Base-by-base conservation (phyloP, 2,113 vertebrate species). In the Trogon surrucura region DNA sequence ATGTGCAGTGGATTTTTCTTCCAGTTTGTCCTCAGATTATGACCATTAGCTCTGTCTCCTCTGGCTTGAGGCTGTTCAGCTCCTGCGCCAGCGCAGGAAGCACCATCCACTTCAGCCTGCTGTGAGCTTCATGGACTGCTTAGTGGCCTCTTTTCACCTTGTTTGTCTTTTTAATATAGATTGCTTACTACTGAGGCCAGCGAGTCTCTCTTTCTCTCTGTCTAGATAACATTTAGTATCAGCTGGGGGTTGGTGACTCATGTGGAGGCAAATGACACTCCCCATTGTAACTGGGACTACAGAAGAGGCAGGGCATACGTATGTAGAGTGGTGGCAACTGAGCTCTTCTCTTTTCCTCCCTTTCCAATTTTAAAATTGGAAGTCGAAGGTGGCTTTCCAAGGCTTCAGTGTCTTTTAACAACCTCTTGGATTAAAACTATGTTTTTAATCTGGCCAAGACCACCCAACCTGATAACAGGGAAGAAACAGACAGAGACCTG, bases 241-340 rank as follows among this genome's bases (percentile, higher is more conserved):
- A 70, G 19, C 34, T n/a, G 45, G 27, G 20, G 11, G 3, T 2
- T 18, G 61, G 25, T 36, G 32, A 27, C 21, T 62, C 27, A 5
- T 13, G 5, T 8, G 41, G 47, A 61, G 34, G 26, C 16, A 66
- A 34, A 54, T 29, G 7, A 20, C 66, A n/a, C 11, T 81, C 47
- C 13, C 11, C 22, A 30, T 54, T 1, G 0, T 13, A 54, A 32
- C 27, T 0, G 0, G 10, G 23, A 57, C 8, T 16, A 9, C 10
- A 14, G 22, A 17, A 38, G 14, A 44, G 26, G 38, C 26, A 45
- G 26, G 22, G 4, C 10, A 10, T 16, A 47, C 26, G 30, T 3
- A 7, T 0, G 1, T 44, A 16, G 48, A 44, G 25, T 53, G 19
- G 10, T 15, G 10, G 32, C 26, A 51, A 20, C 6, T 23, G 17